Conservation (phyloP, 2,797 vertebrate genomes). For the Echeneis naucrates region DNA sequence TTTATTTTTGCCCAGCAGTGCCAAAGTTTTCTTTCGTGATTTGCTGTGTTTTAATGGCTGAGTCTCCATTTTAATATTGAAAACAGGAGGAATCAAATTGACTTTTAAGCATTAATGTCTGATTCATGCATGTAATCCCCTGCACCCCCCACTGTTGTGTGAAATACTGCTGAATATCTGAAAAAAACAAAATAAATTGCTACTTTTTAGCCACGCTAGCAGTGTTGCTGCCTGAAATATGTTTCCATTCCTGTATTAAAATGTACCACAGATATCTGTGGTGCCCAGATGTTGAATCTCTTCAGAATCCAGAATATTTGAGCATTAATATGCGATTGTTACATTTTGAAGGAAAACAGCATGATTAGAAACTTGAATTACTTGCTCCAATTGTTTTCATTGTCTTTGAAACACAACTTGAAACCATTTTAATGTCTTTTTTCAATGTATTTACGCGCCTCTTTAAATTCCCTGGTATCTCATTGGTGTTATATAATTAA, state of each 20-base stretch:
- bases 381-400: no score
- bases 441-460: no score
- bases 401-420: no score
- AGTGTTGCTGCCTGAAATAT: neutral
- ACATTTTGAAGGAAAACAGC: no score
- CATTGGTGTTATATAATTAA: no score
- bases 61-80: neutral
- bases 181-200: neutral
- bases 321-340: neutral
- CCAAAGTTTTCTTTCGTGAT: conserved; percentile 12
- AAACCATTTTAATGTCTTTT: no score
- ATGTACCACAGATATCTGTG: neutral
- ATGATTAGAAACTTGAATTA: no score
- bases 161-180: neutral
- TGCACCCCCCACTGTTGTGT: neutral
- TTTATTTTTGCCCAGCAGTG: conserved; percentile 10
- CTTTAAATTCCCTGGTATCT: no score
- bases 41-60: conserved; percentile 7
- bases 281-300: neutral
- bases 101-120: conserved; percentile 14
- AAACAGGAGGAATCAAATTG: conserved; percentile 2
- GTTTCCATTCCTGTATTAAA: neutral
- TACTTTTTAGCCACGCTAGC: neutral
- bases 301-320: no score
- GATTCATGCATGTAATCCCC: neutral